Percentiles rank a stretch among this genome's conserved stretches.
These are phyloP conservation scores for Dipodomys ordii DNA, from an alignment of 2,113 vertebrate species.

Conservation along the genomic window DNA sequence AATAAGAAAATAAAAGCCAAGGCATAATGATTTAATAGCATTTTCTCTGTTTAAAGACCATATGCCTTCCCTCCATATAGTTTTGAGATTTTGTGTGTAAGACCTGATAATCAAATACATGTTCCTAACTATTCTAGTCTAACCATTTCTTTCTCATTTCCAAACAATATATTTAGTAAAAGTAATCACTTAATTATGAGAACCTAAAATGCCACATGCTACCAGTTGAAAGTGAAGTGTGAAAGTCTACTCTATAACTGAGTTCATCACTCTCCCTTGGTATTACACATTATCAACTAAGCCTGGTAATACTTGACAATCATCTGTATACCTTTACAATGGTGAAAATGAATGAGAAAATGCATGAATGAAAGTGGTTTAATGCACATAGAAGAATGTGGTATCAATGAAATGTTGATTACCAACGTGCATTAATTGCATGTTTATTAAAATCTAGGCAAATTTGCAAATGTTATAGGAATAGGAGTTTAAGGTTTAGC, in stretches of 20 bases:
- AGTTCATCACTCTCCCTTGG: constrained; percentile 7
- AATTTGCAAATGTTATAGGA: constrained; percentile 55
- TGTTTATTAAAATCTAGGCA: not conserved
- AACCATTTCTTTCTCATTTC: not conserved
- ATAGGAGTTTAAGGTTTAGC: not conserved
- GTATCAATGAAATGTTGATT: constrained; percentile 22
- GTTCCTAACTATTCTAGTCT: constrained; percentile 33
- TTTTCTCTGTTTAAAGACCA: constrained; percentile 35
- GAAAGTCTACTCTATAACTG: constrained; percentile 17
- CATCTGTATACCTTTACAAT: constrained; percentile 20
- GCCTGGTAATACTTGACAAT: constrained; percentile 14
- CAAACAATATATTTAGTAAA: constrained; percentile 52
- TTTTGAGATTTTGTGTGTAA: constrained; percentile 36
- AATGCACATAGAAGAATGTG: not conserved
- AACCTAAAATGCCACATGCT: constrained; percentile 25
- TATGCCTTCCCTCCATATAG: not conserved
- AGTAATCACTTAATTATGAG: constrained; percentile 1
- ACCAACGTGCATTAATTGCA: not conserved
- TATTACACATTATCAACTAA: constrained; percentile 24
- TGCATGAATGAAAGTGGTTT: constrained; percentile 52
- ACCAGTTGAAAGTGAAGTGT: not conserved
- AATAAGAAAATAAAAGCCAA: constrained; percentile 67
- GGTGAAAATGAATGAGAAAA: constrained; percentile 46
- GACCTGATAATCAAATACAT: not conserved
- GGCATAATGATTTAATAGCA: constrained; percentile 50